phyloP scores from a whole-genome alignment of 2,888 invertebrate species.

The Microctonus aethiopoides region DNA sequence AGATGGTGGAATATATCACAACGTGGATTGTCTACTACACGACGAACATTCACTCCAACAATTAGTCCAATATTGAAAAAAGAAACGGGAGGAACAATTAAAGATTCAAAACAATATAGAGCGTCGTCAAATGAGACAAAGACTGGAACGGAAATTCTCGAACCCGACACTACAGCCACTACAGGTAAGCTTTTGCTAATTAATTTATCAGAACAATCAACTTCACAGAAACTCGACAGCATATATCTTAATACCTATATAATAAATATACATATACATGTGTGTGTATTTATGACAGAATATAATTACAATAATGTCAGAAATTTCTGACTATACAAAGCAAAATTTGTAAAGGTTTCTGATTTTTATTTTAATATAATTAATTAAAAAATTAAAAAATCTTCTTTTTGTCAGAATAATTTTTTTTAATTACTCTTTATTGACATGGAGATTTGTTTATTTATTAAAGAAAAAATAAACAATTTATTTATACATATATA shows the following conservation, averaged over 20 bases:
- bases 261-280: not conserved
- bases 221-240: not conserved
- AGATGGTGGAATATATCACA: conserved; percentile 69
- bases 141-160: conserved; percentile 37
- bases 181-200: conserved; percentile 38
- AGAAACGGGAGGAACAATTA: conserved; percentile 45
- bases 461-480: not conserved
- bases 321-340: no score
- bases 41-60: conserved; percentile 53
- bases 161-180: conserved; percentile 39
- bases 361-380: no score
- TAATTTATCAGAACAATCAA: not conserved
- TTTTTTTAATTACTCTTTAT: no score
- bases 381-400: no score
- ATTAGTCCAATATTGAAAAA: conserved; percentile 56
- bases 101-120: conserved; percentile 43
- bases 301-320: no score
- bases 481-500: not conserved
- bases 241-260: not conserved
- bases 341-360: no score
- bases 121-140: conserved; percentile 39
- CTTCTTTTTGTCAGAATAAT: no score
- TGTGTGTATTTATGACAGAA: not conserved
- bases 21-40: conserved; percentile 54
- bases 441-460: not conserved